These are phyloP conservation scores for Macroteleia sp. DNA, from an alignment of 2,888 invertebrate species.

Conservation along the genomic window DNA sequence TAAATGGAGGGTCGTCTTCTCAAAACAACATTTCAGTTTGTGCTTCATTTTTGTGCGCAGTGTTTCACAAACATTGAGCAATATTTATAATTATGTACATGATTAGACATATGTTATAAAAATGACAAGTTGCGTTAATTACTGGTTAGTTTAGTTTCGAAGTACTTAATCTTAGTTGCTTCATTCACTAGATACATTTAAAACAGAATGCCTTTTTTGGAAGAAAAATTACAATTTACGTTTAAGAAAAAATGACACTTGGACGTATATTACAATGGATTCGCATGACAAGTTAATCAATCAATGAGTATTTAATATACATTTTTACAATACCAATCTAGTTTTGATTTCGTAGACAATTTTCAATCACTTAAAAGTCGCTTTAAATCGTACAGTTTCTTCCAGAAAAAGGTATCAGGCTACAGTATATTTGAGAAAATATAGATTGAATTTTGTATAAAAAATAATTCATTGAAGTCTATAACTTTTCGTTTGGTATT, in stretches of 20 bases:
- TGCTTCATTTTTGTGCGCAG: conserved; percentile 19
- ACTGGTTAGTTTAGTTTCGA: conserved; percentile 4
- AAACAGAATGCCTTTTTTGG: no score
- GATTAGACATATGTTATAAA: conserved; percentile 16
- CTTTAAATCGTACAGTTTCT: neutral
- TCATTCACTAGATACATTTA: neutral
- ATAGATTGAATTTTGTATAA: conserved; percentile 3
- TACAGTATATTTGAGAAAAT: conserved; percentile 13
- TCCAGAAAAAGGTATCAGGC: neutral
- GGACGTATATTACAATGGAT: conserved; percentile 41
- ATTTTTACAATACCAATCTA: conserved; percentile 36
- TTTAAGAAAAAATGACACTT: neutral
- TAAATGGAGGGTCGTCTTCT: conserved; percentile 53
- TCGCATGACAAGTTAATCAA: neutral
- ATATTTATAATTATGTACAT: conserved; percentile 68
- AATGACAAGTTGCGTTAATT: neutral
- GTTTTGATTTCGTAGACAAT: neutral
- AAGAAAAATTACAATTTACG: neutral
- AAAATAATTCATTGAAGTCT: conserved; percentile 1
- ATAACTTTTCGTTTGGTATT: neutral
- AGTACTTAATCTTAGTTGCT: conserved; percentile 4
- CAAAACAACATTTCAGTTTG: neutral
- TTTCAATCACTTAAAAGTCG: neutral
- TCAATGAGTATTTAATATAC: conserved; percentile 20
- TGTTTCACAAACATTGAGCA: conserved; percentile 53